phyloP scores from a whole-genome alignment of 1,140 invertebrate species.

The Metopolophium dirhodum region DNA sequence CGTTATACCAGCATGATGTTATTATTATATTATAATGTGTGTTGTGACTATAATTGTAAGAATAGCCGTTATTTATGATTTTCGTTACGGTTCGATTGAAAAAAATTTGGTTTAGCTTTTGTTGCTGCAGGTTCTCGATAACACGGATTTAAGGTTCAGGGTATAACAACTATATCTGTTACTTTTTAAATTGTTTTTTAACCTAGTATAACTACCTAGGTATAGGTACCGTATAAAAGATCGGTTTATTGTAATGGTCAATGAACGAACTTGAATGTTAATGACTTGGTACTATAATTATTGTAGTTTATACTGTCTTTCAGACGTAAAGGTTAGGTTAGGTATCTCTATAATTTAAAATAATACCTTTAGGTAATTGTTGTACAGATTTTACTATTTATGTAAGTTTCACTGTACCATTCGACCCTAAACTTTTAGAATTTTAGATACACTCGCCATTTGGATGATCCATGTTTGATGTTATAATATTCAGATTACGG shows the following conservation, averaged over 20 bases:
- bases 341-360: not conserved
- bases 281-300: not conserved
- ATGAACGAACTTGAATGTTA: not conserved
- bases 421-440: not conserved
- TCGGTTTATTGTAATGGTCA: not conserved
- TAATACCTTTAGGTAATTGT: no score
- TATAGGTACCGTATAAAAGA: not conserved
- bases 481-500: not conserved
- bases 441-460: not conserved
- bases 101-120: not conserved
- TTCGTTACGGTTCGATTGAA: not conserved
- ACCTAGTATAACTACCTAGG: not conserved
- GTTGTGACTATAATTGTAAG: no score
- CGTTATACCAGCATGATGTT: no score
- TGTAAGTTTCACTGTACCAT: not conserved
- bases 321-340: not conserved
- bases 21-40: not conserved
- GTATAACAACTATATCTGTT: not conserved
- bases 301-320: not conserved
- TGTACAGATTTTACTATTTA: not conserved
- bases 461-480: not conserved
- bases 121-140: not conserved
- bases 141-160: not conserved
- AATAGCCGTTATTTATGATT: not conserved
- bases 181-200: not conserved